Evolutionary conservation across 2,113 vertebrate species (phyloP).

Genomic region (Platichthys flesus): DNA sequence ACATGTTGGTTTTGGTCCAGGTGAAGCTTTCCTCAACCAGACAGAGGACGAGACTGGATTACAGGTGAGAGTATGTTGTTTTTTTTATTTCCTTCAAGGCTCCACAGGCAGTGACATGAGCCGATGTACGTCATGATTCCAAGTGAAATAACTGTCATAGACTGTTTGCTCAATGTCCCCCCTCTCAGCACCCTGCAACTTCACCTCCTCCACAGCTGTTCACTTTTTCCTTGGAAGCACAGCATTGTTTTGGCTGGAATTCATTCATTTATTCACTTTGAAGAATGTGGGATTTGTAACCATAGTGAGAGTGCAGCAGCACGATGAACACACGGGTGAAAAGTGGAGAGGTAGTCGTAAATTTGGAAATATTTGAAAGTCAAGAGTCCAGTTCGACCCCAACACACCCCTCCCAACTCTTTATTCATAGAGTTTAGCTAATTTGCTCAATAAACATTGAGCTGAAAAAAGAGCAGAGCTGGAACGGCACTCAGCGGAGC

Average conservation of each 20-base stretch:
- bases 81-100: background rate
- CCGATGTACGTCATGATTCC: background rate
- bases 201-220: constrained; percentile 8
- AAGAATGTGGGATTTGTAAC: background rate
- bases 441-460: too few relatives aligned
- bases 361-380: background rate
- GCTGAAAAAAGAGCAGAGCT: too few relatives aligned
- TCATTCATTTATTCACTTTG: background rate
- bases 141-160: background rate
- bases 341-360: background rate
- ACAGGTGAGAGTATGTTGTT: background rate
- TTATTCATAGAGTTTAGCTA: too few relatives aligned
- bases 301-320: background rate
- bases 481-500: too few relatives aligned
- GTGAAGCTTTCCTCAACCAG: background rate
- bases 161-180: background rate
- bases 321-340: background rate
- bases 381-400: background rate
- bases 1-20: background rate
- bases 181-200: background rate
- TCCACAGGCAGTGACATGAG: background rate
- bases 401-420: background rate
- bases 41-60: background rate
- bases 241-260: background rate
- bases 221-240: background rate